Conservation (phyloP, 2,113 vertebrate species). For the Halichoeres trimaculatus region DNA sequence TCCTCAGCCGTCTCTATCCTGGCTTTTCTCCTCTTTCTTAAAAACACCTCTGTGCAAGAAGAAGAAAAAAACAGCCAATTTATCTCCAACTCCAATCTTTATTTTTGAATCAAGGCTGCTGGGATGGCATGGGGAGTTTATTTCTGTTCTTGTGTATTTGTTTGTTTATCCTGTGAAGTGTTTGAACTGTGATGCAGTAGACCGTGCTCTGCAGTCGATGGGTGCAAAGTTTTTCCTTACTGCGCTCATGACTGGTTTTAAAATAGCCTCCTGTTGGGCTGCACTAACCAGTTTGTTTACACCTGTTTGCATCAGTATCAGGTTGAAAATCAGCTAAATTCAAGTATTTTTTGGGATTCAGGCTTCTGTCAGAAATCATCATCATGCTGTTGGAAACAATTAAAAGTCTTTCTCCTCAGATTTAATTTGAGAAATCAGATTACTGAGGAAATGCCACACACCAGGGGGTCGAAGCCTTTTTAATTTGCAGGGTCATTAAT, state of each 20-base stretch:
- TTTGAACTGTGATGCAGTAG: conserved; percentile 15
- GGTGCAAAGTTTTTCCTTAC: background rate
- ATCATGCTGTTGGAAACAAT: background rate
- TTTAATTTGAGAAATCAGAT: background rate
- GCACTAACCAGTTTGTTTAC: conserved; percentile 23
- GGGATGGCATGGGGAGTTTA: background rate
- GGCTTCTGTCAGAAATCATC: background rate
- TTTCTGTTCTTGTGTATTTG: conserved; percentile 17
- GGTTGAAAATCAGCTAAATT: conserved; percentile 13
- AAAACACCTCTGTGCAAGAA: conserved; percentile 8
- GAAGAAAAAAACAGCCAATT: background rate
- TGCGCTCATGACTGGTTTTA: conserved; percentile 1
- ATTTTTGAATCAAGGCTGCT: background rate
- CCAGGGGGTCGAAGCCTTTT: background rate
- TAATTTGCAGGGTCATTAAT: background rate
- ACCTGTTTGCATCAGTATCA: conserved; percentile 19
- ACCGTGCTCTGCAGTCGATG: background rate
- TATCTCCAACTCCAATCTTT: background rate
- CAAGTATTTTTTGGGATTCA: background rate
- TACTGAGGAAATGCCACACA: background rate
- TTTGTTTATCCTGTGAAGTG: background rate
- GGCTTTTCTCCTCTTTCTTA: conserved; percentile 3
- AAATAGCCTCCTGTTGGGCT: conserved; percentile 1
- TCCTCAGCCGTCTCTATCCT: background rate
- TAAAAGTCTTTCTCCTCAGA: background rate